Conservation (phyloP, 1,140 invertebrate species). For the Himalopsyche phryganea region DNA sequence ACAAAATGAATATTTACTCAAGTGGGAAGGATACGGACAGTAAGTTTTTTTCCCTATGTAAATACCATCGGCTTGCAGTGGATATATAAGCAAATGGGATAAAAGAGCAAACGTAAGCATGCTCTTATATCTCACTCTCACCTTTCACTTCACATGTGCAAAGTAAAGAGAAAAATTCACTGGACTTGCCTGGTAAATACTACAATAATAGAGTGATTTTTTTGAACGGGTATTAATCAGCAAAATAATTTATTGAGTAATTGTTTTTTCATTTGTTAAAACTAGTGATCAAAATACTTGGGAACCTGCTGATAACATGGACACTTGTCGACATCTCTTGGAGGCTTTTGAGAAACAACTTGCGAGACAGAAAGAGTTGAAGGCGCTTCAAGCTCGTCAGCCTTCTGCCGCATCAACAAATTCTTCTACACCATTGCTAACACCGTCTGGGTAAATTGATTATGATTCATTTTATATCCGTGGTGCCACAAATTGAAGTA, state of each 20-base stretch:
- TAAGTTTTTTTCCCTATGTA: constrained; percentile 53
- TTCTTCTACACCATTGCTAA: constrained; percentile 41
- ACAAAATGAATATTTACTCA: constrained; percentile 74
- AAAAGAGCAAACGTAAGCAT: too few species aligned
- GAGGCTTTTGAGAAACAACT: constrained; percentile 78
- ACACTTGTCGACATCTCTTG: constrained; percentile 68
- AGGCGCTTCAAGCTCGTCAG: constrained; percentile 52
- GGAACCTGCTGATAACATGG: constrained; percentile 71
- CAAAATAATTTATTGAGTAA: too few species aligned
- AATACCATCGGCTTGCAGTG: too few species aligned
- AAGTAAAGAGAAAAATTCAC: not conserved
- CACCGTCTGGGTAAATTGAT: constrained; percentile 46
- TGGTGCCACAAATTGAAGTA: not conserved
- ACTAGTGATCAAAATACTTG: constrained; percentile 71
- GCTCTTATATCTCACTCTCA: too few species aligned
- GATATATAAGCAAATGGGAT: too few species aligned
- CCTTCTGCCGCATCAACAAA: constrained; percentile 42
- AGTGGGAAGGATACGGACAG: constrained; percentile 76
- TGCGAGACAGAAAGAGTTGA: constrained; percentile 68
- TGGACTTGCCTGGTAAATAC: too few species aligned
- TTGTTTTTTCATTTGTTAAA: too few species aligned
- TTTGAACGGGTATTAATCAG: too few species aligned
- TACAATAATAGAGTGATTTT: too few species aligned
- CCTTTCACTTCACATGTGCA: too few species aligned
- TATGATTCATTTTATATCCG: constrained; percentile 1